A percentile compares a stretch with the other conserved stretches of the same genome.
These are phyloP conservation scores for Leucoraja ocellata DNA, from an alignment of 2,797 vertebrate species.

Conservation along the genomic window DNA sequence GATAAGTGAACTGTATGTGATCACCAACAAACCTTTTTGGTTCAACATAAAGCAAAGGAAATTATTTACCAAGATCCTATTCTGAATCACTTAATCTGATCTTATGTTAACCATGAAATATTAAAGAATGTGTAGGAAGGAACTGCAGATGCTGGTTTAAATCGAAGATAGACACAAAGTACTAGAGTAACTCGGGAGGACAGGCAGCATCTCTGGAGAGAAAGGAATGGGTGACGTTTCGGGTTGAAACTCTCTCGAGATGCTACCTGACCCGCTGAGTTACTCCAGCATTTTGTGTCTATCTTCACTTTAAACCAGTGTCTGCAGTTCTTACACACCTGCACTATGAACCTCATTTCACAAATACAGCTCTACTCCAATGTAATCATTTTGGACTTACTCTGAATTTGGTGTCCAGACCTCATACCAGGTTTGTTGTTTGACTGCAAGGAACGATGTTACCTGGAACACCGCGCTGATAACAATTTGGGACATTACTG, in stretches of 20 bases:
- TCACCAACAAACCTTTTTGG: neutral
- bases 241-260: too few relatives aligned
- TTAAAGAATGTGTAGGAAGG: neutral
- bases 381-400: constrained; percentile 62
- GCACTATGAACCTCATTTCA: neutral
- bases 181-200: too few relatives aligned
- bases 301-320: too few relatives aligned
- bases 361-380: neutral
- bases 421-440: constrained; percentile 75
- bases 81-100: neutral
- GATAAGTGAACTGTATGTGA: neutral
- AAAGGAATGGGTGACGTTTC: too few relatives aligned
- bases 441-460: constrained; percentile 79
- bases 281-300: too few relatives aligned
- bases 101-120: neutral
- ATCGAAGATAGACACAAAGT: too few relatives aligned
- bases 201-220: too few relatives aligned
- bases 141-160: too few relatives aligned
- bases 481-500: constrained; percentile 87
- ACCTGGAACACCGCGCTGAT: constrained; percentile 85
- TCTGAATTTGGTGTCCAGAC: constrained; percentile 62
- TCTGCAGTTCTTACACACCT: too few relatives aligned
- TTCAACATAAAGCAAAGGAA: neutral
- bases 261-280: too few relatives aligned
- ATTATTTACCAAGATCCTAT: neutral